phyloP scores from a whole-genome alignment of 1,140 invertebrate genomes.

The Apis mellifera region Amel_HAv3.1 CM009931.2:12624501-12625000 shows the following conservation, averaged over 20 bases:
- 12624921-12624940: background rate
- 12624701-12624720: background rate
- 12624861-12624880: too few relatives aligned
- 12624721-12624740: slow-evolving; percentile 17
- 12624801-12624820: background rate
- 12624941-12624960: background rate
- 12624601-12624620: slow-evolving; percentile 33
- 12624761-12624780: too few relatives aligned
- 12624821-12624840: background rate
- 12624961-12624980: background rate
- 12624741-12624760: background rate
- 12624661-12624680: slow-evolving; percentile 1
- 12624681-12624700: background rate
- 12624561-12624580: slow-evolving; percentile 54
- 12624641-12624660: slow-evolving; percentile 43
- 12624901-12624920: background rate
- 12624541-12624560: slow-evolving; percentile 31
- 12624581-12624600: slow-evolving; percentile 35
- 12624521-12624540: slow-evolving; percentile 15
- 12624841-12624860: background rate
- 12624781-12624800: background rate
- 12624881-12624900: too few relatives aligned
- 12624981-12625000: background rate
- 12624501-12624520: slow-evolving; percentile 49
- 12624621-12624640: slow-evolving; percentile 25